Conservation (phyloP, 2,797 vertebrate species). For the Liparis tanakae region DNA sequence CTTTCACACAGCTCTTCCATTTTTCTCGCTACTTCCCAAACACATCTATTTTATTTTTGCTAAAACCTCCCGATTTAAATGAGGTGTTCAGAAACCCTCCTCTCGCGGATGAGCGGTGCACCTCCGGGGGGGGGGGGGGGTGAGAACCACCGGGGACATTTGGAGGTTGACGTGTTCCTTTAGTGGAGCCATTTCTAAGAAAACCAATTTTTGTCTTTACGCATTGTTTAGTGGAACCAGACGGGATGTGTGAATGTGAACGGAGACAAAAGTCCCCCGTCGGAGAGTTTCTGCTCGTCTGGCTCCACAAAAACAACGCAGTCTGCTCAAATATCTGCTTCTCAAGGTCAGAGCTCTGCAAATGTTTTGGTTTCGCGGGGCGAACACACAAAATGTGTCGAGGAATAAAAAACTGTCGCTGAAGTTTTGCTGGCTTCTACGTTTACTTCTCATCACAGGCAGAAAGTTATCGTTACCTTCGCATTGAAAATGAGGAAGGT, state of each 20-base stretch:
- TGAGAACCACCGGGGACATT: neutral
- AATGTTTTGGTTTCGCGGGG: slow-evolving; percentile 53
- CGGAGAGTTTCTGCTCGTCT: slow-evolving; percentile 40
- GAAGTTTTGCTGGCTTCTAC: slow-evolving; percentile 21
- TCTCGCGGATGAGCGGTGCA: neutral
- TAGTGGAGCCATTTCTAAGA: neutral
- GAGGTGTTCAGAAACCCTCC: too few species aligned
- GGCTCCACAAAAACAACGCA: slow-evolving; percentile 33
- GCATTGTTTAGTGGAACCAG: slow-evolving; percentile 22
- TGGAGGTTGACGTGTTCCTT: neutral
- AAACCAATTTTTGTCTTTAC: neutral
- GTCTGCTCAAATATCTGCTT: slow-evolving; percentile 12
- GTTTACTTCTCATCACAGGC: slow-evolving; percentile 36
- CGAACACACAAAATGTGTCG: slow-evolving; percentile 48
- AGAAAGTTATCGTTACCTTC: slow-evolving; percentile 22
- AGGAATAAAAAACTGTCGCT: slow-evolving; percentile 27
- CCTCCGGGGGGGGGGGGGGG: neutral
- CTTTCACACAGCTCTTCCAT: neutral
- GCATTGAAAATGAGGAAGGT: too few species aligned
- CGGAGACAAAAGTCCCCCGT: slow-evolving; percentile 10
- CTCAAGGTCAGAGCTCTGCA: slow-evolving; percentile 47
- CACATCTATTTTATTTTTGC: neutral
- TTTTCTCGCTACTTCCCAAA: neutral
- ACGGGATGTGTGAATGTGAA: slow-evolving; percentile 25
- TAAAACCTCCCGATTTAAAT: neutral